Conservation (phyloP, 2,797 vertebrate genomes). For the Fratercula arctica region DNA sequence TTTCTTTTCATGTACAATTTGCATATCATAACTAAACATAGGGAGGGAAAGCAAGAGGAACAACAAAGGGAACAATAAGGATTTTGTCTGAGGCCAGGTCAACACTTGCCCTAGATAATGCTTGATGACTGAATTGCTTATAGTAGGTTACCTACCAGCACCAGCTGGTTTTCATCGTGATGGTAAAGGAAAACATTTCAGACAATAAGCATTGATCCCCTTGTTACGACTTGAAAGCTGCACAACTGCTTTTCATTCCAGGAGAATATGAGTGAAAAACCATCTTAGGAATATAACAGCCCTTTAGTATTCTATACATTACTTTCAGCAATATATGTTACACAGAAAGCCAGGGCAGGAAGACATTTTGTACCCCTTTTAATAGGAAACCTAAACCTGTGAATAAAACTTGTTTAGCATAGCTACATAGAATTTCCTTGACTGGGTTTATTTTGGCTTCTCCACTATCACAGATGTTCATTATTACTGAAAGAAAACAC, state of each 20-base stretch:
- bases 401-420: conserved; percentile 66
- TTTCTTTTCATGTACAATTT: conserved; percentile 13
- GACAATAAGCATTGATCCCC: background rate
- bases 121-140: conserved; percentile 31
- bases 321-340: background rate
- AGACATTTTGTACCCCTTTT: conserved; percentile 30
- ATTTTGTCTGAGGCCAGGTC: conserved; percentile 48
- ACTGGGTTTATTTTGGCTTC: conserved; percentile 73
- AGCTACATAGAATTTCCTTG: conserved; percentile 63
- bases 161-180: conserved; percentile 34
- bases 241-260: conserved; percentile 27
- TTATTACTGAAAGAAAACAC: conserved; percentile 62
- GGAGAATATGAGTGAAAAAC: background rate
- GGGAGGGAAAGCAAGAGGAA: background rate
- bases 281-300: background rate
- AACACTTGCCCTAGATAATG: conserved; percentile 18
- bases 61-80: background rate
- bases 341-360: conserved; percentile 8
- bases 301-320: background rate
- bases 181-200: conserved; percentile 20
- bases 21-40: background rate
- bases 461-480: conserved; percentile 69
- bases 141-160: background rate
- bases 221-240: conserved; percentile 37
- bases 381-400: conserved; percentile 61